phyloP scores from a whole-genome alignment of 2,888 invertebrate species.

The Tipula vernalis region DNA sequence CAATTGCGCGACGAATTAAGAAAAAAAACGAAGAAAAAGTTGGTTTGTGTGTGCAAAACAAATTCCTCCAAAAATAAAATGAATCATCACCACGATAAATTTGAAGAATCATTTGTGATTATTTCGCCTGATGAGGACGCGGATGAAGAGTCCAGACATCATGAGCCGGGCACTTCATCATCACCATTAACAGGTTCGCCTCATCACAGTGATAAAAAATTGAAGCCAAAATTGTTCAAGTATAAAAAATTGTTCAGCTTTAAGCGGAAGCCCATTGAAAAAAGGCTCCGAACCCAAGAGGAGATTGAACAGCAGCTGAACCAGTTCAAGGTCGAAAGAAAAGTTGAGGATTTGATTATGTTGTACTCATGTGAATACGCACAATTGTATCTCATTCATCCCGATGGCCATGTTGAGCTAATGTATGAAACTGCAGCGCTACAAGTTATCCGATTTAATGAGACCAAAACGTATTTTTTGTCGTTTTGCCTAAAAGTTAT shows the following conservation, averaged over 20 bases:
- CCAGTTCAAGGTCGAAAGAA: background rate
- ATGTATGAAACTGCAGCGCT: background rate
- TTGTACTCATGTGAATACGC: background rate
- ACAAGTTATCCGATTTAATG: background rate
- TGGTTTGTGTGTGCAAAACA: background rate
- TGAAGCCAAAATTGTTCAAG: background rate
- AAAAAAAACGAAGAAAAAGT: background rate
- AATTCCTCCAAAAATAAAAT: background rate
- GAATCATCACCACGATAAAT: background rate
- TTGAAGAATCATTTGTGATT: background rate
- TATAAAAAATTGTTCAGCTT: background rate
- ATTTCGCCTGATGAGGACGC: background rate
- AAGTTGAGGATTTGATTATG: background rate
- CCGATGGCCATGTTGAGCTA: background rate
- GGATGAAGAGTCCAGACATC: background rate
- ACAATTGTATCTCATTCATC: background rate
- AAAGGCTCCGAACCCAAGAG: background rate
- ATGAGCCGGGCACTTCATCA: background rate
- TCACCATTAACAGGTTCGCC: background rate
- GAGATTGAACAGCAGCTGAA: background rate
- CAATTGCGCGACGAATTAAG: background rate
- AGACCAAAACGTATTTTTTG: background rate
- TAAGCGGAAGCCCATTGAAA: background rate
- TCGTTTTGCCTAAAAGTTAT: background rate
- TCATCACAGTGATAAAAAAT: background rate